These are phyloP conservation scores for Pseudolycoriella hygida DNA, from an alignment of 2,888 invertebrate species.

Conservation along the genomic window DNA sequence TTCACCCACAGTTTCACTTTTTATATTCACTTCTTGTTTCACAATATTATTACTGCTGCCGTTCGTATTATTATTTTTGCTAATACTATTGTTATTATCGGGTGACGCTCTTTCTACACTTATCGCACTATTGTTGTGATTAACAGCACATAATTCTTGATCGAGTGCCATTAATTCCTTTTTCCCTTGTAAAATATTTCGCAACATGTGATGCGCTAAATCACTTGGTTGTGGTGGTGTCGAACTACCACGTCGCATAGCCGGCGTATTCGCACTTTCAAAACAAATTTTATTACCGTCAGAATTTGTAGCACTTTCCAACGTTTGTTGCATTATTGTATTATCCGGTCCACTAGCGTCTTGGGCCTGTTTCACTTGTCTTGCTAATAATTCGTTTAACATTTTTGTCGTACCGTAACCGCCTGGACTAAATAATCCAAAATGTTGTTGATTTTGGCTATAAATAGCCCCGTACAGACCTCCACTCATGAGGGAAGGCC, in stretches of 20 bases:
- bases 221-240: constrained; percentile 27
- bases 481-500: constrained; percentile 67
- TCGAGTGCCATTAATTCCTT: constrained; percentile 64
- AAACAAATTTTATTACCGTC: constrained; percentile 13
- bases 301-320: constrained; percentile 17
- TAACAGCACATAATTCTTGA: constrained; percentile 40
- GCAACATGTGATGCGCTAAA: constrained; percentile 68
- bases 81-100: constrained; percentile 25
- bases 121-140: constrained; percentile 23
- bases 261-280: constrained; percentile 6
- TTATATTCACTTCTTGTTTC: constrained; percentile 6
- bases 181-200: constrained; percentile 77
- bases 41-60: constrained; percentile 7
- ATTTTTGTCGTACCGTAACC: constrained; percentile 80
- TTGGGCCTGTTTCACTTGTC: constrained; percentile 56
- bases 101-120: constrained; percentile 27
- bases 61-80: constrained; percentile 21
- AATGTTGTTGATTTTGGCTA: constrained; percentile 58
- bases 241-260: constrained; percentile 20
- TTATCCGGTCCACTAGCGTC: constrained; percentile 37
- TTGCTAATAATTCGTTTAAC: constrained; percentile 76
- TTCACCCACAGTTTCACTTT: constrained; percentile 8
- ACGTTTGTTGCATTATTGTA: constrained; percentile 27
- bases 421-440: constrained; percentile 49
- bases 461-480: constrained; percentile 79